Conservation (phyloP, 2,797 vertebrate genomes). For the Siniperca scherzeri region DNA sequence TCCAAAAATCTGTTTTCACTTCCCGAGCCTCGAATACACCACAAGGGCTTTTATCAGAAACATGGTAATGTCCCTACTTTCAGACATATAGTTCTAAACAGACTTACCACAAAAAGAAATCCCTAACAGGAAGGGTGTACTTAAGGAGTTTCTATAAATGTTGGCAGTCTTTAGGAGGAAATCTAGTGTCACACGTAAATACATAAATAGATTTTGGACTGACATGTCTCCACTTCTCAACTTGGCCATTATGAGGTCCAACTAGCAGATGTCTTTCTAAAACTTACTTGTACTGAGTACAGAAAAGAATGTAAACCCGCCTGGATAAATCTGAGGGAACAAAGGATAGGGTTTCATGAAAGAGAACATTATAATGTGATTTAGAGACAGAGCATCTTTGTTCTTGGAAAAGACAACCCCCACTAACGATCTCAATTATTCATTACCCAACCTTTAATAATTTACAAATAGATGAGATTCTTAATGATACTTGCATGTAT, state of each 20-base stretch:
- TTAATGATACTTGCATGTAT: background rate
- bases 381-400: background rate
- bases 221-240: background rate
- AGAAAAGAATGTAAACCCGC: background rate
- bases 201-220: constrained; percentile 21
- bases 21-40: background rate
- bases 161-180: background rate
- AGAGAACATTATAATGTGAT: background rate
- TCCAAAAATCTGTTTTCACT: constrained; percentile 4
- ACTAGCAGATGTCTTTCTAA: background rate
- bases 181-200: background rate
- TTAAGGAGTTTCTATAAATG: background rate
- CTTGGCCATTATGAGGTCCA: background rate
- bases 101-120: background rate
- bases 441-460: constrained; percentile 1
- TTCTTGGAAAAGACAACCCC: constrained; percentile 13
- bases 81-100: background rate
- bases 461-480: constrained; percentile 18
- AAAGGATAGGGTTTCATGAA: constrained; percentile 5
- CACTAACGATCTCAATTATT: constrained; percentile 48
- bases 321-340: background rate
- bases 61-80: background rate
- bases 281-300: background rate
- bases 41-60: background rate
- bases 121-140: constrained; percentile 28